These are phyloP conservation scores for Oreotrochilus melanogaster DNA, from an alignment of 2,113 vertebrate genomes.

Conservation along the genomic window DNA sequence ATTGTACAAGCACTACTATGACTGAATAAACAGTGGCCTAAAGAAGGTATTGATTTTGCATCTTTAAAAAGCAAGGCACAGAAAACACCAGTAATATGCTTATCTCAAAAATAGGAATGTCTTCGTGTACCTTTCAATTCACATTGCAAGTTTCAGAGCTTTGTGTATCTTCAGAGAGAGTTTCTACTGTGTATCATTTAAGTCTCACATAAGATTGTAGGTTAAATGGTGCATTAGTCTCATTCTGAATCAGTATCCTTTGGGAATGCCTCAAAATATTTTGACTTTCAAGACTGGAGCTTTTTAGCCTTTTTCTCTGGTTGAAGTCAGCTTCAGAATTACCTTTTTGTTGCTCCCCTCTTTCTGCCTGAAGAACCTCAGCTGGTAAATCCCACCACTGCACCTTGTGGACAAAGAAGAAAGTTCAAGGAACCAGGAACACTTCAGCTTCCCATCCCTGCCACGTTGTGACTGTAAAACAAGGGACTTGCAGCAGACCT, in stretches of 20 bases:
- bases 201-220: not conserved
- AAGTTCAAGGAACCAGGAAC: constrained; percentile 1
- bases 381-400: not conserved
- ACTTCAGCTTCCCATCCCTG: not conserved
- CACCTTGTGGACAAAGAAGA: not conserved
- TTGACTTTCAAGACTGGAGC: not conserved
- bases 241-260: not conserved
- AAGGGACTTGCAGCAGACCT: not conserved
- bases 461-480: not conserved
- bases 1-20: constrained; percentile 3
- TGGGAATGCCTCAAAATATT: not conserved
- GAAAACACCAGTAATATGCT: not conserved
- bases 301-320: not conserved
- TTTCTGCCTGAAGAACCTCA: not conserved
- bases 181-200: not conserved
- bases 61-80: constrained; percentile 34
- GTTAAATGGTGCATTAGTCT: not conserved
- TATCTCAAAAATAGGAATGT: not conserved
- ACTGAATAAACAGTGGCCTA: not conserved
- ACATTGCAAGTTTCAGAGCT: not conserved
- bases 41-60: constrained; percentile 14
- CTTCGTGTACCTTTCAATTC: not conserved
- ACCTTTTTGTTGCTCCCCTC: not conserved
- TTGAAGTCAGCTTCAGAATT: not conserved
- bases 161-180: not conserved